Percentiles rank a stretch among this genome's conserved stretches.
phyloP scores from a whole-genome alignment of 2,113 vertebrate species.

The Podocnemis expansa region DNA sequence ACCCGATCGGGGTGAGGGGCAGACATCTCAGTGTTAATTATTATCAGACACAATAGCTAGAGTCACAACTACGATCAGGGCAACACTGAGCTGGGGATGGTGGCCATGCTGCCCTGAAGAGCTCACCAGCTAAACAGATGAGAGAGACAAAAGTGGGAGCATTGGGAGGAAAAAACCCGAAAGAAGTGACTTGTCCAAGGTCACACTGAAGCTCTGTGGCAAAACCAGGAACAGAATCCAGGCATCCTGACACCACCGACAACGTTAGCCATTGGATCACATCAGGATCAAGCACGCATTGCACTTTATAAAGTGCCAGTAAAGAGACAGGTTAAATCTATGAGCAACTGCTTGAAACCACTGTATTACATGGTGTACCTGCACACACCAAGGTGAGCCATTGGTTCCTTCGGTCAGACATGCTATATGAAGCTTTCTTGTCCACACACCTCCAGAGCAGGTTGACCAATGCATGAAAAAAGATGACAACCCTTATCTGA shows the following conservation, averaged over 20 bases:
- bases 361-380: background rate
- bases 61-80: background rate
- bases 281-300: background rate
- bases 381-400: no score
- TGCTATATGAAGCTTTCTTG: background rate
- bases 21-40: background rate
- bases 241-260: background rate
- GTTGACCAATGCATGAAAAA: background rate
- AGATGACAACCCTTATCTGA: background rate
- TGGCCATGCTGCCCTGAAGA: background rate
- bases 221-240: background rate
- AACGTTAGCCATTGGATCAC: background rate
- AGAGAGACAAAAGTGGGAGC: background rate
- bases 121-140: fast-evolving
- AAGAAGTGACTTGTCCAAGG: background rate
- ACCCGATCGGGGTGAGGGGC: background rate
- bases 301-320: background rate
- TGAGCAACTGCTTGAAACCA: background rate
- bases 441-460: background rate
- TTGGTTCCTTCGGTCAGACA: background rate
- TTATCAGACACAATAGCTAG: background rate
- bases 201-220: background rate
- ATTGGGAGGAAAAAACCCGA: background rate
- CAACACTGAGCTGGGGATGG: no score
- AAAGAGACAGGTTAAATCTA: background rate